Percentiles rank a stretch among this genome's conserved stretches.
These are phyloP conservation scores for Marmota flaviventris DNA, from an alignment of 2,113 vertebrate genomes.

Conservation along the genomic window DNA sequence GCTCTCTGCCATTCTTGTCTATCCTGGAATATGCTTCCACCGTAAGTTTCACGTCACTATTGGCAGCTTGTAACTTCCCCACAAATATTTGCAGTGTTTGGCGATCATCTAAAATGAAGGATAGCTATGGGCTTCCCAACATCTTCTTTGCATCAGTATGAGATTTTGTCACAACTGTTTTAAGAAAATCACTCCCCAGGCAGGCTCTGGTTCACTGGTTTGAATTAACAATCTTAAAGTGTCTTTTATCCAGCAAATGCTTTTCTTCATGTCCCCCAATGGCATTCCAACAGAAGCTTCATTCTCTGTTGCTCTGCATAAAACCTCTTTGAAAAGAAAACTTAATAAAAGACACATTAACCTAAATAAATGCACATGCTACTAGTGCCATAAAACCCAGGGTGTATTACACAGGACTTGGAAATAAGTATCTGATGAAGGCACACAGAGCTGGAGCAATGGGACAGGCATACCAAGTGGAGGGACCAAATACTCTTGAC, in stretches of 20 bases:
- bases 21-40: constrained; percentile 33
- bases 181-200: constrained; percentile 51
- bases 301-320: constrained; percentile 49
- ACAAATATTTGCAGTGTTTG: not conserved
- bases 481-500: constrained; percentile 82
- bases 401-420: not conserved
- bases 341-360: constrained; percentile 79
- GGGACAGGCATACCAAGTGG: constrained; percentile 69
- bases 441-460: constrained; percentile 66
- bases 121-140: not conserved
- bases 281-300: constrained; percentile 39
- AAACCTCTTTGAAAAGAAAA: constrained; percentile 74
- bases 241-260: constrained; percentile 68
- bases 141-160: constrained; percentile 40
- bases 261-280: not conserved
- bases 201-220: constrained; percentile 29
- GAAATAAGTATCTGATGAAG: constrained; percentile 83
- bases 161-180: constrained; percentile 61
- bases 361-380: constrained; percentile 34
- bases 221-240: constrained; percentile 61
- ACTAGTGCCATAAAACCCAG: constrained; percentile 47
- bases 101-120: constrained; percentile 41
- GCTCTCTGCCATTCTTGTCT: constrained; percentile 64
- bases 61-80: constrained; percentile 10
- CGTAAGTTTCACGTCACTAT: rapidly evolving